Conservation (phyloP, 2,797 vertebrate species). For the Melanogrammus aeglefinus region DNA sequence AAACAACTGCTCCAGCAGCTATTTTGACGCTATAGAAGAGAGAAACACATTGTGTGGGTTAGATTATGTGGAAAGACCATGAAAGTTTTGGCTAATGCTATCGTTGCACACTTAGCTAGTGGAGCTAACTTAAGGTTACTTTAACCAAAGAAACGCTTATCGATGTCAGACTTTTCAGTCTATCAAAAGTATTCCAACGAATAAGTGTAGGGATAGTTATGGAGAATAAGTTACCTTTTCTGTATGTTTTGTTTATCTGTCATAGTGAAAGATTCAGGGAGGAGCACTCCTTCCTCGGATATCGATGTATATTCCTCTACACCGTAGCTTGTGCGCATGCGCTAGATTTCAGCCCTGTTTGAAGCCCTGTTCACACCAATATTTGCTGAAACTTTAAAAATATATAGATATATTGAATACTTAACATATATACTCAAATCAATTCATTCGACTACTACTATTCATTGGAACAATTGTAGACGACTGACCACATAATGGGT, state of each 20-base stretch:
- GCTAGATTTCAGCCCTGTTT: not conserved
- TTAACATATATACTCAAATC: no score
- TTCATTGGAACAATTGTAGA: not conserved
- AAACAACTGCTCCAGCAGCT: slow-evolving; percentile 92
- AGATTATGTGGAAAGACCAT: not conserved
- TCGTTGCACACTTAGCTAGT: not conserved
- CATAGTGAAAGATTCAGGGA: slow-evolving; percentile 42
- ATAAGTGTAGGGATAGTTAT: not conserved
- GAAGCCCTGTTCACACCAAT: no score
- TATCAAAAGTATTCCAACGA: not conserved
- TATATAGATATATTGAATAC: not conserved
- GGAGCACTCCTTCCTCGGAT: not conserved
- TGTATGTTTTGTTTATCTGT: slow-evolving; percentile 65
- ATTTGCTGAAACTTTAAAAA: no score
- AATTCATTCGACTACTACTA: not conserved
- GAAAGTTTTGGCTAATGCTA: not conserved
- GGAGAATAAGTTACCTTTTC: slow-evolving; percentile 58
- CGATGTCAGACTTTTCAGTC: not conserved
- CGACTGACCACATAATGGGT: not conserved
- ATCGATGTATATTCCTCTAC: slow-evolving; percentile 52
- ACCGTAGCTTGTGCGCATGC: slow-evolving; percentile 33
- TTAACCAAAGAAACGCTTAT: not conserved
- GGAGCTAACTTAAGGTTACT: not conserved
- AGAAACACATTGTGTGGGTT: not conserved
- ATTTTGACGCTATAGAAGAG: slow-evolving; percentile 85